Evolutionary conservation across 2,113 vertebrate genomes (phyloP), one percentile per base, ranked within the genome.

Genomic region (Tetraodon nigroviridis): DNA sequence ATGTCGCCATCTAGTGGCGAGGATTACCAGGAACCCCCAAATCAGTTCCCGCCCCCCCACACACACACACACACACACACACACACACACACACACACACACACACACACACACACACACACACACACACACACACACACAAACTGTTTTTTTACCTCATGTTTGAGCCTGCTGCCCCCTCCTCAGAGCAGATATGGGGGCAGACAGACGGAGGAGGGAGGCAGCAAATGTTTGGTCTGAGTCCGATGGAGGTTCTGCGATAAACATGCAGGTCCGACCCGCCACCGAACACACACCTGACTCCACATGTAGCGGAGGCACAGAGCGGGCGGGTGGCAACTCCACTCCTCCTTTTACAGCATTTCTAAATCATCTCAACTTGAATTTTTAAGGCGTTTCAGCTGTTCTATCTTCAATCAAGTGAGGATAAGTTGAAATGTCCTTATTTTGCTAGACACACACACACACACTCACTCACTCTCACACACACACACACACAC

Each of bases 251-350:
- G 83, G 81, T 65, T 52, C 66, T 58, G 61, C n/a, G 53, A 61
- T 80, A 85, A 81, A 87, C 81, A 85, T 81, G 74, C 59, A 49
- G 72, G 69, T 75, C 14, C 22, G 32, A 75, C 55, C 78, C 56
- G 68, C 67, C 62, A 75, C 69, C 76, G 79, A 78, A 58, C 84
- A 85, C 89, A 81, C 92, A 88, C 78, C 85, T 84, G 87, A 84
- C 84, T 81, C 83, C 66, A 32, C 22, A 69, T 81, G 80, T 81
- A 79, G 76, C 83, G 61, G 61, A 55, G 46, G 19, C 51, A 21
- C 14, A 37, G 51, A 58, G 42, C 13, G 17, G 45, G 7, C 24
- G 5, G 18, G 24, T 24, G 46, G 49, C 14, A 13, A 14, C 42
- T 32, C 24, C 37, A 4, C 14, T 42, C 32, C 21, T 53, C 37